phyloP scores from a whole-genome alignment of 1,140 invertebrate genomes.

The Halyomorpha halys region DNA sequence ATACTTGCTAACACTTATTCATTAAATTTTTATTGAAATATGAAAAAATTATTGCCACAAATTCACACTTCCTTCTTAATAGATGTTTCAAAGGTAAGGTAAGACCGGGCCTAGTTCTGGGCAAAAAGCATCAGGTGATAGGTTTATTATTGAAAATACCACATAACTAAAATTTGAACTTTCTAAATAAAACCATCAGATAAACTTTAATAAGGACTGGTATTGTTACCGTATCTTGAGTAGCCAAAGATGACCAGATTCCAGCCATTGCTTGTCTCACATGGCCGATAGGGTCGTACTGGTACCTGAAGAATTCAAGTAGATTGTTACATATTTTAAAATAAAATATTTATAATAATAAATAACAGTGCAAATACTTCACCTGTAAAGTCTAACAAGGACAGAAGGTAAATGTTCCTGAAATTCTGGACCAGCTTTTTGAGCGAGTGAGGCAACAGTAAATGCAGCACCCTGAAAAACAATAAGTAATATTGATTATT shows the following conservation, averaged over 20 bases:
- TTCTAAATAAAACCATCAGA: too few species aligned
- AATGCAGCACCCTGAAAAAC: constrained; percentile 68
- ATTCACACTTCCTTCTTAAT: too few species aligned
- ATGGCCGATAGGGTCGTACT: constrained; percentile 82
- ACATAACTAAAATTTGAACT: too few species aligned
- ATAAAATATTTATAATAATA: not conserved
- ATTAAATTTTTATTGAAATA: too few species aligned
- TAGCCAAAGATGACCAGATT: constrained; percentile 83
- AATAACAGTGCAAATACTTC: constrained; percentile 31
- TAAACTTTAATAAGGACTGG: not conserved
- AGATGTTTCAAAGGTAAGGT: too few species aligned
- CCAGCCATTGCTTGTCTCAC: constrained; percentile 83
- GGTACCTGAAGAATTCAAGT: constrained; percentile 31
- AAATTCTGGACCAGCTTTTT: constrained; percentile 69
- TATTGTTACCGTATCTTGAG: constrained; percentile 28
- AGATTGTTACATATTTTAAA: not conserved
- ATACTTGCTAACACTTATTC: too few species aligned
- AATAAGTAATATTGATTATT: constrained; percentile 5
- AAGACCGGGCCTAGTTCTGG: too few species aligned
- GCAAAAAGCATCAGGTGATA: too few species aligned
- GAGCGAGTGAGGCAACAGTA: constrained; percentile 75
- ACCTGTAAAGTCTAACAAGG: constrained; percentile 78
- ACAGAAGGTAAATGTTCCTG: constrained; percentile 71
- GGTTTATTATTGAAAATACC: too few species aligned
- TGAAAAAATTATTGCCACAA: too few species aligned